Base-by-base conservation (phyloP, 2,888 invertebrate genomes). In the Catocala fraxini region DNA sequence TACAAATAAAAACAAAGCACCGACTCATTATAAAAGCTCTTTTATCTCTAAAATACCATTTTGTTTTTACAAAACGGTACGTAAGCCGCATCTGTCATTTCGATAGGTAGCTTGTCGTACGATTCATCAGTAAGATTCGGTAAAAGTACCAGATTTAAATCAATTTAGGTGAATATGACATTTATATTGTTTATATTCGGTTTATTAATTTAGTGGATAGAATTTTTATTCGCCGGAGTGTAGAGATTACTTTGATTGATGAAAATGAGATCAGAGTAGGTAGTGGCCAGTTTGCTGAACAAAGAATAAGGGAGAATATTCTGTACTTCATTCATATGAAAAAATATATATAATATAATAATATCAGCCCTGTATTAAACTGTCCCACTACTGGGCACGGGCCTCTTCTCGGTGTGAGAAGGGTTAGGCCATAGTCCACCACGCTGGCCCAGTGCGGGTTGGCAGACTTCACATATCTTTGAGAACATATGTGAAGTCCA, bases 1-100 rank as follows among this genome's bases (percentile, higher is more conserved):
- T 34, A 34, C 41, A 41, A 35, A 39, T 41, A 41, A 55, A 39
- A 55, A 25, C 55, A 47, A 55, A n/a, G 12, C 39, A 0, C 43
- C 33, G 5, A 42, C 42, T 42, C 42, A 42, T 42, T 11, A 7
- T 9, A 13, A 4, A 41, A 56, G 47, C n/a, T 1, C 12, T 12
- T 49, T 42, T 42, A 33, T 54, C 13, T 7, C 0, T 25, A 15
- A 48, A 41, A 51, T 57, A 13, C 0, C 43, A 51, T 33, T 57
- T 51, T 12, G 15, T 57, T 43, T n/a, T 45, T 35, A 34, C 5
- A 11, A 51, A 34, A 43, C 43, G 43, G 34, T 45, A 45, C 13
- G 11, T 13, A 33, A 15, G 9, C 34, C 53, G 4, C 25, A 15
- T 54, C 46, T 15, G 35, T 12, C 47, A 53, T 43, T 47, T 13